Evolutionary conservation across 2,797 vertebrate genomes (phyloP), one percentile per base, ranked within the genome.

Genomic region (Falco cherrug): DNA sequence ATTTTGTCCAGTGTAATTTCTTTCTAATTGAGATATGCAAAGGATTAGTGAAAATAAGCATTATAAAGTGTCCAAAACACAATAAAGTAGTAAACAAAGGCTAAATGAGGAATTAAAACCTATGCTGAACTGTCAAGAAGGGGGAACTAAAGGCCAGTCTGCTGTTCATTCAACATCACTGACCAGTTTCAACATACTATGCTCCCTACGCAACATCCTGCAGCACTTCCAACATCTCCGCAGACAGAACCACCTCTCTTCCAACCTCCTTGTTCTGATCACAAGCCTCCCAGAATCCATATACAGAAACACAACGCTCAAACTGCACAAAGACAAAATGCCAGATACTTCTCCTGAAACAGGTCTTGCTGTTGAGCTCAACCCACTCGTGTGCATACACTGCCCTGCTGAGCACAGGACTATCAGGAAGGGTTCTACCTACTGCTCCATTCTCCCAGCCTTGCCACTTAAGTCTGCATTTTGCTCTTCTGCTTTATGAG

Each of bases 331-430:
- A 90, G 47, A 65, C 22, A 69, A 64, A 84, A 53, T 1, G 6
- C 37, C 78, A 87, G 22, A 11, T 53, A 21, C 11, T 19, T 33
- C 31, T 84, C 41, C 82, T 9, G 37, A 56, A 14, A 5, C 6
- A 16, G 33, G 41, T 54, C 39, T 80, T 0, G 0, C 24, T 51
- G 48, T 5, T 1, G 16, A 53, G 63, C 65, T 57, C 31, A 76
- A 64, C 8, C 48, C 9, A 12, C 71, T 9, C 4, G 9, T 2
- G 2, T 5, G 6, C 1, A 1, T 7, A 21, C 0, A 0, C 22
- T 31, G 43, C 26, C 77, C 37, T n/a, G 65, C 48, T 3, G 6
- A 57, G 71, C 6, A 4, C 50, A 45, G 17, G 4, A 5, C 47
- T 35, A 37, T 11, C 1, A 5, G 51, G 59, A 73, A 47, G 39